Evolutionary conservation across 2,797 vertebrate species (phyloP).

Genomic region (Vireo griseus): DNA sequence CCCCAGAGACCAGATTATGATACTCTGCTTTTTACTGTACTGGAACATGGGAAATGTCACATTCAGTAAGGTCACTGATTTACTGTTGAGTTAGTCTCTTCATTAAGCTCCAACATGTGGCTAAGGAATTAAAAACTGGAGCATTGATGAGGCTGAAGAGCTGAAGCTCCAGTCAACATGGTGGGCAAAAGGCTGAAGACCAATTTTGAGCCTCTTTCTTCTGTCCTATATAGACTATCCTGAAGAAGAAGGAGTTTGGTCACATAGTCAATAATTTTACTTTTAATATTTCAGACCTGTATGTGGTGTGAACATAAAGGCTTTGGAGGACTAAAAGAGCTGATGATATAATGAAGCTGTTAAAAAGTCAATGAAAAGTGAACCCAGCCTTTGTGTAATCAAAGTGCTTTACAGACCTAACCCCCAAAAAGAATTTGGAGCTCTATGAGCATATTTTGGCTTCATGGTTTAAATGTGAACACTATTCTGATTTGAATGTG

Average conservation of each 20-base stretch:
- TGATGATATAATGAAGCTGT: not conserved
- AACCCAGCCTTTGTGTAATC: not conserved
- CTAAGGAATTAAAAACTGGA: not conserved
- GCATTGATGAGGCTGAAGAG: not conserved
- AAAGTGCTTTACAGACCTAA: not conserved
- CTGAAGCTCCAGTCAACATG: fast-evolving
- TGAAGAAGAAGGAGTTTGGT: not conserved
- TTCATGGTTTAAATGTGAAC: conserved; percentile 8
- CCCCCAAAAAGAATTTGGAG: not conserved
- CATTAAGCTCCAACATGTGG: not conserved
- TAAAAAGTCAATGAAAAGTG: not conserved
- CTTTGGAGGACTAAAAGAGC: not conserved
- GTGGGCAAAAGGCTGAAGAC: not conserved
- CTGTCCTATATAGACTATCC: fast-evolving
- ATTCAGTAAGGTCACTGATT: not conserved
- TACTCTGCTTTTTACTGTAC: not conserved
- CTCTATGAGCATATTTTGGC: not conserved
- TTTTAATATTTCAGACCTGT: conserved; percentile 4
- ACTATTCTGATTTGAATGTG: conserved; percentile 25
- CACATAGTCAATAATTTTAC: not conserved
- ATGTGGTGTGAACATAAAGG: not conserved
- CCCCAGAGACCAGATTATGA: not conserved
- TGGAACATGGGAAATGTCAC: not conserved
- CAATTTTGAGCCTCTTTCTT: not conserved
- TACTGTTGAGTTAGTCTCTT: not conserved